Percentiles rank a stretch among this genome's conserved stretches.
These are phyloP conservation scores for Mamestra brassicae DNA, from an alignment of 2,888 invertebrate species.

Conservation along the genomic window DNA sequence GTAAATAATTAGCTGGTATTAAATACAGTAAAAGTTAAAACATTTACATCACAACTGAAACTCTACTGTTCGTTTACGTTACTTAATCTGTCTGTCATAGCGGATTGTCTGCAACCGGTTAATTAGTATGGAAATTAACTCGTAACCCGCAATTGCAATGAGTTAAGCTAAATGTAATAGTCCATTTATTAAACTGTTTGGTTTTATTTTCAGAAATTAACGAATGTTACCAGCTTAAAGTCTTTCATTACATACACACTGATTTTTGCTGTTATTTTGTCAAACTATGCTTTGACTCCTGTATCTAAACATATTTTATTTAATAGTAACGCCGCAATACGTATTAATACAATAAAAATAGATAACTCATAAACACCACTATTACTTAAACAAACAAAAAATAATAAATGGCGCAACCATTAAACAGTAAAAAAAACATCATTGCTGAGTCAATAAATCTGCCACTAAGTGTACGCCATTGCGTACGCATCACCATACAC, in stretches of 20 bases:
- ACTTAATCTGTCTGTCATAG: constrained; percentile 42
- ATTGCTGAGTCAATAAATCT: constrained; percentile 48
- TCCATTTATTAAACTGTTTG: neutral
- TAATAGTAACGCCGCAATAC: too few relatives aligned
- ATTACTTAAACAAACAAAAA: constrained; percentile 1
- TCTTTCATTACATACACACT: neutral
- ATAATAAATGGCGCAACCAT: constrained; percentile 4
- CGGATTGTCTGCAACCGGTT: constrained; percentile 21
- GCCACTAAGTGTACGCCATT: constrained; percentile 55
- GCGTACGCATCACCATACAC: constrained; percentile 39
- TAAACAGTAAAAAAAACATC: constrained; percentile 14
- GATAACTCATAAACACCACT: neutral
- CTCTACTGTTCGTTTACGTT: constrained; percentile 16
- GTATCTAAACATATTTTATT: neutral
- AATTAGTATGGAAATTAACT: constrained; percentile 36
- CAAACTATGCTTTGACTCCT: neutral
- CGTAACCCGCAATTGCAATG: constrained; percentile 9
- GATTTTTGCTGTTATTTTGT: neutral
- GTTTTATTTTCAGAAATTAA: neutral
- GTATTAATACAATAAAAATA: neutral
- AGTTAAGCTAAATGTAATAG: constrained; percentile 16
- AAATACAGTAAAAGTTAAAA: constrained; percentile 19
- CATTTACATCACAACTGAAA: constrained; percentile 45
- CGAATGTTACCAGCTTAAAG: neutral
- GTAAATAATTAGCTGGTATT: neutral